Evolutionary conservation across 2,113 vertebrate genomes (phyloP).

Genomic region (Hippocampus abdominalis): DNA sequence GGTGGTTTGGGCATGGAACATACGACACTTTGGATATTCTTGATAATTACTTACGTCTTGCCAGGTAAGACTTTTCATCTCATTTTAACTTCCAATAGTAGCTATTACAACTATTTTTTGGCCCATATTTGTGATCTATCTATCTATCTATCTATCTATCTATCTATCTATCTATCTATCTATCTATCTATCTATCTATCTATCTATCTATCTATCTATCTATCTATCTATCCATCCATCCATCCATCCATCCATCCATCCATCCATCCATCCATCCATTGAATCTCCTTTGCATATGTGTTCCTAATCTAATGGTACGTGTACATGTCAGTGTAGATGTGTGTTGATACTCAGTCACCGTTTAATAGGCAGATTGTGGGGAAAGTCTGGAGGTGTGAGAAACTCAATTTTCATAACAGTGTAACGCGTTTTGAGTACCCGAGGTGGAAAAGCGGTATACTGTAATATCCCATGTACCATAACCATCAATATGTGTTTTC

Average conservation of each 20-base stretch:
- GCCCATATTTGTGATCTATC: background rate
- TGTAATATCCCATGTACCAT: background rate
- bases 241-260: no score
- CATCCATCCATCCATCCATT: background rate
- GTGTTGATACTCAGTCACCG: no score
- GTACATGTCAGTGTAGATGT: background rate
- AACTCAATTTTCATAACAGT: background rate
- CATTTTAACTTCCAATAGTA: background rate
- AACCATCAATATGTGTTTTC: background rate
- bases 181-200: background rate
- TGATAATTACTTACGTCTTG: conserved; percentile 54
- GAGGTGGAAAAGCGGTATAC: no score
- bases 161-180: no score
- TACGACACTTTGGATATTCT: conserved; percentile 55
- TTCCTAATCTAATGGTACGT: background rate
- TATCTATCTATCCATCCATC: no score
- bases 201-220: background rate
- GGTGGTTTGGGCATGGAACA: conserved; percentile 55
- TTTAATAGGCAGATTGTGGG: background rate
- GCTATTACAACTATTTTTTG: background rate
- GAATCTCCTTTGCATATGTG: background rate
- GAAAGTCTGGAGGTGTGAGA: background rate
- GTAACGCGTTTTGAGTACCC: no score
- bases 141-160: no score
- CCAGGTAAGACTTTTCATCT: conserved; percentile 39